These are phyloP conservation scores for Brachionus asplanchnoidis DNA, from an alignment of 1,140 invertebrate species.

Conservation along the genomic window DNA sequence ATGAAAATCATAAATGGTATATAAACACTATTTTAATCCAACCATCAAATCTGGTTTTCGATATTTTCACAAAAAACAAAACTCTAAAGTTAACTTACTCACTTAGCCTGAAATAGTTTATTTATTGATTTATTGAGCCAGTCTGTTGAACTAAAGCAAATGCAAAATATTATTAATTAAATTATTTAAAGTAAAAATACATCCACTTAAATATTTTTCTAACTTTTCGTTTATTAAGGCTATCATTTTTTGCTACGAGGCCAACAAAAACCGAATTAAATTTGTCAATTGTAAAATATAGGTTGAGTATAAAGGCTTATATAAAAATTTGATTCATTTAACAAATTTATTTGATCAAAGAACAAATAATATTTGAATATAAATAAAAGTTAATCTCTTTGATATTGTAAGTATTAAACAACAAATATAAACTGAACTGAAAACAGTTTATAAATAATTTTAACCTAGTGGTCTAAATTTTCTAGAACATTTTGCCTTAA, in stretches of 20 bases:
- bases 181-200: neutral
- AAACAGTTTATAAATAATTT: neutral
- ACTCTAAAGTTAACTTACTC: neutral
- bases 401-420: neutral
- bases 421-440: neutral
- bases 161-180: neutral
- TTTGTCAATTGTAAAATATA: neutral
- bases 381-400: neutral
- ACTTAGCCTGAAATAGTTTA: neutral
- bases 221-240: neutral
- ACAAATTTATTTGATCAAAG: neutral
- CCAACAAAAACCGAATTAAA: neutral
- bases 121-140: neutral
- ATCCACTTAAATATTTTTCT: neutral
- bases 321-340: neutral
- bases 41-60: neutral
- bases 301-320: neutral
- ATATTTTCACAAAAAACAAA: neutral
- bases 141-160: neutral
- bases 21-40: neutral
- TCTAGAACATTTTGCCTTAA: neutral
- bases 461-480: neutral
- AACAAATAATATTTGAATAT: neutral
- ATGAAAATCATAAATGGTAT: neutral
- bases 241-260: neutral